phyloP scores from a whole-genome alignment of 2,888 invertebrate genomes.

The Sinohyriopsis cumingii region DNA sequence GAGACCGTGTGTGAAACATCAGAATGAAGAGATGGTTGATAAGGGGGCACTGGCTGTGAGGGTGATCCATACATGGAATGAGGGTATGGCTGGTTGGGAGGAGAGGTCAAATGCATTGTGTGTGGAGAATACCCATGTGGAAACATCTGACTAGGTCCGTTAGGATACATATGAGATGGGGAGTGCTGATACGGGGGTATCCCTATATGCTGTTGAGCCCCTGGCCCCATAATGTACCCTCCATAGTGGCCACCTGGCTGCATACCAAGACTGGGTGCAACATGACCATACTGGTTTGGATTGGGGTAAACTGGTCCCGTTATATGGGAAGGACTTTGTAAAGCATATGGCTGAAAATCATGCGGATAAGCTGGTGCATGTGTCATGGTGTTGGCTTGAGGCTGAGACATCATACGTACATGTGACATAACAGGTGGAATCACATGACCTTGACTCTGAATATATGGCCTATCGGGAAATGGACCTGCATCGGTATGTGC shows the following conservation, averaged over 20 bases:
- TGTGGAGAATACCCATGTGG: constrained; percentile 5
- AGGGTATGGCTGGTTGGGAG: constrained; percentile 25
- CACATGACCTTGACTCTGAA: no score
- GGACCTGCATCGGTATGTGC: constrained; percentile 22
- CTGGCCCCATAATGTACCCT: constrained; percentile 37
- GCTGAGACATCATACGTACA: no score
- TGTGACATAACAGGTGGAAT: no score
- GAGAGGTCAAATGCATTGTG: constrained; percentile 26
- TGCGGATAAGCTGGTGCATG: no score
- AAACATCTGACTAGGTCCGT: neutral
- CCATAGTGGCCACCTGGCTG: constrained; percentile 36
- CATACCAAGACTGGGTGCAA: constrained; percentile 22
- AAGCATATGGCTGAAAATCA: no score
- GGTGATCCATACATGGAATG: constrained; percentile 19
- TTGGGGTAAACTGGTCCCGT: constrained; percentile 36
- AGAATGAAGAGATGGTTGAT: constrained; percentile 2
- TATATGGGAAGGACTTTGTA: no score
- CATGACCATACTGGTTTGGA: constrained; percentile 38
- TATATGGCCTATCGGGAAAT: no score
- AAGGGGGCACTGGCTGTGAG: constrained; percentile 15
- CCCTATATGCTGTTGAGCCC: constrained; percentile 22
- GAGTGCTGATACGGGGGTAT: constrained; percentile 32
- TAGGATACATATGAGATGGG: constrained; percentile 17
- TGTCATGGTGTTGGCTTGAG: no score
- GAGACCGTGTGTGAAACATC: neutral